A percentile compares a stretch with the other conserved stretches of the same genome.
Conservation (phyloP, 1,140 invertebrate genomes). For the Cydia splendana region DNA sequence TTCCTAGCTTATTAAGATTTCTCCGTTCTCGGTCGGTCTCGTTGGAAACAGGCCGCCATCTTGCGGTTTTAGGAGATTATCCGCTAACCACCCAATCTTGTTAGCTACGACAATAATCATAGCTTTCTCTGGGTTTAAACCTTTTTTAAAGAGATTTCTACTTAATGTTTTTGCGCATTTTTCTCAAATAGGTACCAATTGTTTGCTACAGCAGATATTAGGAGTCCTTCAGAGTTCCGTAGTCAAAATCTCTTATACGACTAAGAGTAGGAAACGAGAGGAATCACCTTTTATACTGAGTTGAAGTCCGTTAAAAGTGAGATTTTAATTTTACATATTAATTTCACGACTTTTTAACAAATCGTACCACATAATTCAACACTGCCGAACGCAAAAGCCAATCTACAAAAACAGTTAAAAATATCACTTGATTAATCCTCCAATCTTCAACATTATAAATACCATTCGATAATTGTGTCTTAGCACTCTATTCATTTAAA, state of each 20-base stretch:
- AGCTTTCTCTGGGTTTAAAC: constrained; percentile 35
- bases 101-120: constrained; percentile 60
- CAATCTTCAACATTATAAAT: constrained; percentile 12
- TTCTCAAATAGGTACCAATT: not conserved
- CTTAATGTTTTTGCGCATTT: not conserved
- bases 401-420: constrained; percentile 5
- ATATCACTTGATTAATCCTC: constrained; percentile 7
- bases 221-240: not conserved
- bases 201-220: not conserved
- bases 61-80: constrained; percentile 65
- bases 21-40: constrained; percentile 37
- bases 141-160: not conserved
- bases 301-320: too few species aligned
- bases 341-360: not conserved
- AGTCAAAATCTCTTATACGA: too few species aligned
- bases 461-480: constrained; percentile 19
- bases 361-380: constrained; percentile 1
- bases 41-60: constrained; percentile 55
- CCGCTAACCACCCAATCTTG: constrained; percentile 60
- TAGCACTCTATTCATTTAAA: constrained; percentile 46
- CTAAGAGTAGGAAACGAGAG: too few species aligned
- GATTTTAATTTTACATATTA: too few species aligned
- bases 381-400: not conserved
- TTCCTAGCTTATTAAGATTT: constrained; percentile 9
- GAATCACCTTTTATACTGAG: too few species aligned